Evolutionary conservation across 53 echinoderm and acorn worm genomes (phyloP), one percentile per base, ranked within the genome.

Genomic region (Arbacia lixula): DNA sequence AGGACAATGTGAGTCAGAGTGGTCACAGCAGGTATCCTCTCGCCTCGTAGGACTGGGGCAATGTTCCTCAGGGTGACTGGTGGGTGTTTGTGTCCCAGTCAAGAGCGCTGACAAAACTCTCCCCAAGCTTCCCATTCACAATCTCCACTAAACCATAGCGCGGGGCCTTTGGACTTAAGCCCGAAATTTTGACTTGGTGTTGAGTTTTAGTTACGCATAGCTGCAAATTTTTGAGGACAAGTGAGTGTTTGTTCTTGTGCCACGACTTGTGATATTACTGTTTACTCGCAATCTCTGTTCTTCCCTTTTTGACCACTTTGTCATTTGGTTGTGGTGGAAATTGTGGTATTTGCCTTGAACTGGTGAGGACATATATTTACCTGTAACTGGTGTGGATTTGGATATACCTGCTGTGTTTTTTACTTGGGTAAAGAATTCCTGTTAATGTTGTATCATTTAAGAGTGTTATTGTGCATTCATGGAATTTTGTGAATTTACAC

Each of bases 71-170:
- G n/a, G n/a, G n/a, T n/a, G n/a, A 24, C 21, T 6, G 66, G 6
- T 30, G 36, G 34, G 4, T 66, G 38, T 66, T 66, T 66, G 66
- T 38, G 36, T 66, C 66, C 66, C n/a, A n/a, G n/a, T n/a, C n/a
- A n/a, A n/a, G n/a, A n/a, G n/a, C n/a, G n/a, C n/a, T n/a, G 66
- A 66, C 38, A 36, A 66, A 66, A 66, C 37, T 38, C 22, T 36
- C 36, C 37, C 38, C 66, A 66, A 21, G 36, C 22, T 36, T 22
- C 37, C 38, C 66, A 36, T 66, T 36, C 20, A 36, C 37, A 38
- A 35, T 66, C 36, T 66, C 38, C 24, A 37, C 2, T 20, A 66
- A 66, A 36, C 36, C 37, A 33, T 66, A 38, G 66, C 22, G 21
- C 56, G 24, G 20, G 11, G 21, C 28, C 38, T 38, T 66, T 66